phyloP scores from a whole-genome alignment of 2,888 invertebrate genomes.

The Labia minor region DNA sequence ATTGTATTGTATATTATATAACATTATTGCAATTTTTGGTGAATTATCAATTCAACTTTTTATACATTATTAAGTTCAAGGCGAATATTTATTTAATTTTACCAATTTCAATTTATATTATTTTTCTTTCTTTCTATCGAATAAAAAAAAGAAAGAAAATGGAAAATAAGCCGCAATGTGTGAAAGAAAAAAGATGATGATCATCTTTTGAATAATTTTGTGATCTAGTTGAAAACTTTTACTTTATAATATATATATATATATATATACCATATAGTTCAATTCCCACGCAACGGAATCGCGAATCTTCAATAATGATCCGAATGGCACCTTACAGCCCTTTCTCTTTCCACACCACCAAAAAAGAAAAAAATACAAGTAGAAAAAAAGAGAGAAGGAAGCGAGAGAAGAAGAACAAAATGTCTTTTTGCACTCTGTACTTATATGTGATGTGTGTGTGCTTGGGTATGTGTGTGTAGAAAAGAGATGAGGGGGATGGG shows the following conservation, averaged over 20 bases:
- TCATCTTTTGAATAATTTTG: constrained; percentile 18
- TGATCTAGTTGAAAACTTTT: constrained; percentile 13
- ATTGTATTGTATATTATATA: no score
- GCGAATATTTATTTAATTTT: no score
- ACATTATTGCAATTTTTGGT: no score
- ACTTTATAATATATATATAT: no score
- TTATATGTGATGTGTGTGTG: not conserved
- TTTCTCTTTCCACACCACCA: not conserved
- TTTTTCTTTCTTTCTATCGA: not conserved
- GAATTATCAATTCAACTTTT: no score
- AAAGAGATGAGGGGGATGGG: constrained; percentile 24
- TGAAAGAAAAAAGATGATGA: constrained; percentile 14
- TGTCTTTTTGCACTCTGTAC: not conserved
- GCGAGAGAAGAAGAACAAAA: not conserved
- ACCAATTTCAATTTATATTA: no score
- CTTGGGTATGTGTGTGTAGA: constrained; percentile 21
- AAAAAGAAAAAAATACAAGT: constrained; percentile 19
- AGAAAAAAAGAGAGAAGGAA: constrained; percentile 21
- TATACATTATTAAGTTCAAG: no score
- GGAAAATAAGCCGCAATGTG: constrained; percentile 9
- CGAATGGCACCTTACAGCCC: not conserved
- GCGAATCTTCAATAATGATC: constrained; percentile 6
- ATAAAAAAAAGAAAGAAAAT: constrained; percentile 20
- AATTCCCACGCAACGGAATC: not conserved
- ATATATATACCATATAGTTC: not conserved